Conservation (phyloP, 2,888 invertebrate genomes). For the Dicranocentrus wangi region DNA sequence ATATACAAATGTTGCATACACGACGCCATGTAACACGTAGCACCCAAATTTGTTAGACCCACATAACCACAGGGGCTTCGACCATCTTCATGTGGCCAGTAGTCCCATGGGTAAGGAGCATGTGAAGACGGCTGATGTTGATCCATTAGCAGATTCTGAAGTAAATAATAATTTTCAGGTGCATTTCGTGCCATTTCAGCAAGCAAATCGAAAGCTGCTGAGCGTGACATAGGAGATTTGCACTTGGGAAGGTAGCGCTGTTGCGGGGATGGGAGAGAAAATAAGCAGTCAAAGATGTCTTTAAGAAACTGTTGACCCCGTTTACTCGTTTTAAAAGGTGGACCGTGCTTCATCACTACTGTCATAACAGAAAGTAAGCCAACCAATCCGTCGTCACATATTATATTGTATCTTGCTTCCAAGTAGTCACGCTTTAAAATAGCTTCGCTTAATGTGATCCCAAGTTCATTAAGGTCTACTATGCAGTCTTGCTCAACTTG, state of each 20-base stretch:
- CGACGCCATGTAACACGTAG: constrained; percentile 98
- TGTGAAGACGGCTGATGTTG: constrained; percentile 91
- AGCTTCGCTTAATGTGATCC: constrained; percentile 81
- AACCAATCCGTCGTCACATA: constrained; percentile 92
- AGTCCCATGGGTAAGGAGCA: constrained; percentile 95
- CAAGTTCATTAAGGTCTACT: constrained; percentile 84
- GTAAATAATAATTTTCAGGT: constrained; percentile 87
- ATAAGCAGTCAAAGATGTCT: constrained; percentile 86
- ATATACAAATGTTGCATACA: constrained; percentile 97
- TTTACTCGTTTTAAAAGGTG: constrained; percentile 87
- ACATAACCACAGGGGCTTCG: constrained; percentile 95
- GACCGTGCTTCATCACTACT: constrained; percentile 91
- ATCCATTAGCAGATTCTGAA: constrained; percentile 87
- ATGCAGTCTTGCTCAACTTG: background rate
- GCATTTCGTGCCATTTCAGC: constrained; percentile 90
- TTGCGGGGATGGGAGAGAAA: constrained; percentile 90
- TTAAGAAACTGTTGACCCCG: constrained; percentile 83
- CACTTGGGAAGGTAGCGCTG: constrained; percentile 92
- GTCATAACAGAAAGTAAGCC: constrained; percentile 89
- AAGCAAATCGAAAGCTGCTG: constrained; percentile 91
- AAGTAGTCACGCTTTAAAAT: constrained; percentile 86
- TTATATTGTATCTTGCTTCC: constrained; percentile 86
- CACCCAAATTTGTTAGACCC: constrained; percentile 94
- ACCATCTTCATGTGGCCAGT: constrained; percentile 97
- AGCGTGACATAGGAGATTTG: constrained; percentile 89